Percentiles rank a stretch among this genome's conserved stretches.
These are phyloP conservation scores for Drosophila prostipennis DNA, from an alignment of 2,888 invertebrate species.

Conservation along the genomic window DNA sequence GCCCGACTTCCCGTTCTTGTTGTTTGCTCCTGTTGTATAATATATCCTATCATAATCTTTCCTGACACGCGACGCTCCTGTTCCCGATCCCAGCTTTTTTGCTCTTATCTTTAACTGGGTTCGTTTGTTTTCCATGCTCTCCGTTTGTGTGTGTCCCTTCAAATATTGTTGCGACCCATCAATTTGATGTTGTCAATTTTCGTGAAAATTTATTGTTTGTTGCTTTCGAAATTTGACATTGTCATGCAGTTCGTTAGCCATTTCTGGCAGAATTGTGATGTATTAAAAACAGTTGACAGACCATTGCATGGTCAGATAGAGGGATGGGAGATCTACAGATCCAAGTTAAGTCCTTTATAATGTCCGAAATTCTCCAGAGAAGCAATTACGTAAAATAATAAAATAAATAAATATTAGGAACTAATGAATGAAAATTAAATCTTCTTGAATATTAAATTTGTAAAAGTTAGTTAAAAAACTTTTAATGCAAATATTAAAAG, in stretches of 20 bases:
- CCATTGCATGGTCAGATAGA: constrained; percentile 2
- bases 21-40: constrained; percentile 40
- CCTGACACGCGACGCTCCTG: constrained; percentile 73
- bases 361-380: no score
- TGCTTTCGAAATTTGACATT: constrained; percentile 72
- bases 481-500: no score
- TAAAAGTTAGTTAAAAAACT: no score
- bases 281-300: constrained; percentile 49
- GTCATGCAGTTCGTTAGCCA: constrained; percentile 77
- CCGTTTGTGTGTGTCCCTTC: constrained; percentile 40
- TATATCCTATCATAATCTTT: constrained; percentile 76
- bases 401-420: not conserved
- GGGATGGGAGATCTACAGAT: constrained; percentile 2
- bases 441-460: no score
- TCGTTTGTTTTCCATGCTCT: constrained; percentile 24
- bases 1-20: constrained; percentile 42
- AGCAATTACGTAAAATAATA: not conserved
- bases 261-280: constrained; percentile 45
- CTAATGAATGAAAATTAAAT: no score
- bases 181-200: constrained; percentile 80
- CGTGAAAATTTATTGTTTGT: constrained; percentile 74
- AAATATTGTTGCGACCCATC: constrained; percentile 68
- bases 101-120: constrained; percentile 62
- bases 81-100: constrained; percentile 46
- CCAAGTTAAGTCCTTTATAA: not conserved